A percentile compares a stretch with the other conserved stretches of the same genome.
phyloP scores from a whole-genome alignment of 2,797 vertebrate genomes.

The Sebastes trivittatus region DNA sequence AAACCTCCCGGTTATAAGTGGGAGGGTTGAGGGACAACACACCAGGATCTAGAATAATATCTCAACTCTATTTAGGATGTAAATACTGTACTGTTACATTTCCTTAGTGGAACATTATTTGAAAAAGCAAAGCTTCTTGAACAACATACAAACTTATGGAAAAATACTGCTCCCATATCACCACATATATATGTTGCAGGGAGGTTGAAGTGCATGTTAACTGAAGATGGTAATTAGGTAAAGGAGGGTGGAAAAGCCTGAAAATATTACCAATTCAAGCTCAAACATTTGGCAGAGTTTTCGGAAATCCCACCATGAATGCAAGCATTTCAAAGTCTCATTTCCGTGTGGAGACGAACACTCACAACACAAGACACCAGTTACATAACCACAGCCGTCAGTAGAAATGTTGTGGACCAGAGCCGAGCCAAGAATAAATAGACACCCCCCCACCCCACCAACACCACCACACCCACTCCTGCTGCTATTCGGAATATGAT shows the following conservation, averaged over 20 bases:
- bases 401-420: neutral
- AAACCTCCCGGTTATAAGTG: neutral
- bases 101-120: neutral
- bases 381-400: conserved; percentile 43
- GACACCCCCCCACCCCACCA: neutral
- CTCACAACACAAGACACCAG: neutral
- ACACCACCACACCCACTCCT: neutral
- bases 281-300: neutral
- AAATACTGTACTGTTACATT: neutral
- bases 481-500: neutral
- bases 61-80: neutral
- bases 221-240: neutral
- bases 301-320: neutral
- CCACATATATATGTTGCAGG: neutral
- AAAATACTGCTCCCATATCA: neutral
- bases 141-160: neutral
- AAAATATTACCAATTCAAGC: neutral
- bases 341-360: neutral
- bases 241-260: neutral
- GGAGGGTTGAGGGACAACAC: neutral
- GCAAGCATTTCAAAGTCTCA: neutral
- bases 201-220: neutral
- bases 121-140: neutral
- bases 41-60: neutral
- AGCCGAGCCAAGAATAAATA: conserved; percentile 25